Percentiles rank a stretch among this genome's conserved stretches.
Evolutionary conservation across 1,140 invertebrate genomes (phyloP).

Genomic region (Latrodectus geometricus): DNA sequence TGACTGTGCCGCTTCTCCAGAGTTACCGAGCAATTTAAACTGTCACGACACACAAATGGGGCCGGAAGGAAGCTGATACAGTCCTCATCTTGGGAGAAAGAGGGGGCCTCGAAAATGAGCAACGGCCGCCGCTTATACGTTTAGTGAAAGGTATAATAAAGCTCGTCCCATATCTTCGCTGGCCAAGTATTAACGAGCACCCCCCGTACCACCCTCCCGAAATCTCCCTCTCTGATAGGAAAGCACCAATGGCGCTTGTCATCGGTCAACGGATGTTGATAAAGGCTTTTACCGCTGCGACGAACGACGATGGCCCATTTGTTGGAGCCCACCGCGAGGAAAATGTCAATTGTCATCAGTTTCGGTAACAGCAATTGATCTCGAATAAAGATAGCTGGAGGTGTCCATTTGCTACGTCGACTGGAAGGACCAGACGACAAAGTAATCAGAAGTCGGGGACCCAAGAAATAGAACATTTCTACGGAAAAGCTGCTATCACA

Average conservation of each 20-base stretch:
- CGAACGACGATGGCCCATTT: conserved; percentile 18
- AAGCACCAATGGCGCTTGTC: conserved; percentile 40
- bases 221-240: conserved; percentile 9
- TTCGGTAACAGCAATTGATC: too few species aligned
- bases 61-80: background rate
- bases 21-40: background rate
- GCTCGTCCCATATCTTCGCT: background rate
- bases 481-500: too few species aligned
- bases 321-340: background rate
- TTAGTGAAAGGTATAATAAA: background rate
- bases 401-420: too few species aligned
- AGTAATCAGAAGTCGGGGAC: too few species aligned
- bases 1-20: background rate
- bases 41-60: background rate
- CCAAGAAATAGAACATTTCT: too few species aligned
- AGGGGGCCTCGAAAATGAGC: background rate
- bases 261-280: conserved; percentile 30
- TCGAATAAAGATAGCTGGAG: too few species aligned
- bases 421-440: too few species aligned
- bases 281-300: conserved; percentile 51
- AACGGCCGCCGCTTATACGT: background rate
- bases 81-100: background rate
- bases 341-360: conserved; percentile 40
- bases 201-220: background rate
- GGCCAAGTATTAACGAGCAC: background rate